Conservation (phyloP, 2,113 vertebrate genomes). For the Scartelaos histophorus region DNA sequence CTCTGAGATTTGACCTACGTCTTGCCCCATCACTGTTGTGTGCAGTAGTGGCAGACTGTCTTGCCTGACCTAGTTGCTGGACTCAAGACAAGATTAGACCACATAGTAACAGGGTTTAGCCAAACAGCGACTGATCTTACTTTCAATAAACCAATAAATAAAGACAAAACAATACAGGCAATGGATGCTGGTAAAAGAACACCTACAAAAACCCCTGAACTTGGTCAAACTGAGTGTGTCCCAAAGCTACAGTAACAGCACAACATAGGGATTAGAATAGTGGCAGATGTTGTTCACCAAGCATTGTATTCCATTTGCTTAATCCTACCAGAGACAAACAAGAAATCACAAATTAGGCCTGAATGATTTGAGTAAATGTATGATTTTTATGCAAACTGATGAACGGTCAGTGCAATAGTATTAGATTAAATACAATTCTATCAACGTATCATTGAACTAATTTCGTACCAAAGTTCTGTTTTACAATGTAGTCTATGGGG, state of each 20-base stretch:
- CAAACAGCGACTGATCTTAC: constrained; percentile 21
- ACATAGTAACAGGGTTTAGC: constrained; percentile 36
- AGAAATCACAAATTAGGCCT: background rate
- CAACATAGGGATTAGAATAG: constrained; percentile 63
- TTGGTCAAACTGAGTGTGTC: constrained; percentile 16
- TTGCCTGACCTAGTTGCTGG: constrained; percentile 72
- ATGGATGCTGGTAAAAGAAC: background rate
- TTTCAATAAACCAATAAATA: background rate
- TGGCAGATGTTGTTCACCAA: constrained; percentile 69
- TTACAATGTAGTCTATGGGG: no score
- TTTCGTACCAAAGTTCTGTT: no score
- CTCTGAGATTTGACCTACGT: constrained; percentile 38
- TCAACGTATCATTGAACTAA: no score
- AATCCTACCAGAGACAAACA: background rate
- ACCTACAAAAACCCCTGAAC: background rate
- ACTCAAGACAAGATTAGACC: constrained; percentile 70
- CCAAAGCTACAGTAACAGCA: constrained; percentile 54
- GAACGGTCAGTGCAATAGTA: no score
- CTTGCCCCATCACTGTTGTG: constrained; percentile 1
- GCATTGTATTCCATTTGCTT: constrained; percentile 50
- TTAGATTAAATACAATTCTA: no score
- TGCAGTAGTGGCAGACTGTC: constrained; percentile 48
- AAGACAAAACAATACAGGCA: background rate
- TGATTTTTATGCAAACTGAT: no score
- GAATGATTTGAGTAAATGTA: background rate